A percentile compares a stretch with the other conserved stretches of the same genome.
Evolutionary conservation across 2,888 invertebrate genomes (phyloP).

Genomic region (Heterodera filipjevi): DNA sequence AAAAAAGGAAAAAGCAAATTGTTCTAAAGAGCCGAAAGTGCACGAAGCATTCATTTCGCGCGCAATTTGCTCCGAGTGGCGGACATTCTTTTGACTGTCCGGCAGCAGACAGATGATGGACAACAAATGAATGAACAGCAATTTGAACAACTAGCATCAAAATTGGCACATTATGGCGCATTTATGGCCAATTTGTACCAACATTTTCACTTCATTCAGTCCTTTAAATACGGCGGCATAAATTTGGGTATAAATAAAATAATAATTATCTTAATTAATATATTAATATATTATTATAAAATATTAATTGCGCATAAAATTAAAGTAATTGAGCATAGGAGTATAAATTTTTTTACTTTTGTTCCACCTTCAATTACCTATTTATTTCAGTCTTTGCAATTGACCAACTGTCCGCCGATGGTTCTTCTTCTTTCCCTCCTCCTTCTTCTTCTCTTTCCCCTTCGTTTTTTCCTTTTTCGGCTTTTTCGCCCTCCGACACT

Average conservation of each 20-base stretch:
- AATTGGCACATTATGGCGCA: conserved; percentile 47
- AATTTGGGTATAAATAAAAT: conserved; percentile 46
- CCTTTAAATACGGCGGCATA: conserved; percentile 38
- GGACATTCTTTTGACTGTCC: conserved; percentile 32
- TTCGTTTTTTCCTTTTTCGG: neutral
- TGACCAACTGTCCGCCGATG: conserved; percentile 34
- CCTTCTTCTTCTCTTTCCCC: too few species aligned
- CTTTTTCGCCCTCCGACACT: conserved; percentile 36
- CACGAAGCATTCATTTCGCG: conserved; percentile 33
- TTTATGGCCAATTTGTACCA: conserved; percentile 37
- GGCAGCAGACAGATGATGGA: conserved; percentile 27
- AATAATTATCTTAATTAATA: neutral
- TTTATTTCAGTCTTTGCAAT: conserved; percentile 39
- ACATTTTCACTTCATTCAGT: conserved; percentile 39
- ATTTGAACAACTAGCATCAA: conserved; percentile 36
- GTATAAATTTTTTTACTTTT: too few species aligned
- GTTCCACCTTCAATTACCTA: too few species aligned
- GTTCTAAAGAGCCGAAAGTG: neutral
- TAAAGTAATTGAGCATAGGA: too few species aligned
- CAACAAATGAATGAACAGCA: conserved; percentile 42
- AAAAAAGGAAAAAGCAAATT: neutral
- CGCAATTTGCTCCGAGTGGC: conserved; percentile 33
- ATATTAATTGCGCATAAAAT: too few species aligned
- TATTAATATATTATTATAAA: neutral
- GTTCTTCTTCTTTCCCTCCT: too few species aligned